Conservation (phyloP, 2,113 vertebrate species). For the Eurypyga helias region DNA sequence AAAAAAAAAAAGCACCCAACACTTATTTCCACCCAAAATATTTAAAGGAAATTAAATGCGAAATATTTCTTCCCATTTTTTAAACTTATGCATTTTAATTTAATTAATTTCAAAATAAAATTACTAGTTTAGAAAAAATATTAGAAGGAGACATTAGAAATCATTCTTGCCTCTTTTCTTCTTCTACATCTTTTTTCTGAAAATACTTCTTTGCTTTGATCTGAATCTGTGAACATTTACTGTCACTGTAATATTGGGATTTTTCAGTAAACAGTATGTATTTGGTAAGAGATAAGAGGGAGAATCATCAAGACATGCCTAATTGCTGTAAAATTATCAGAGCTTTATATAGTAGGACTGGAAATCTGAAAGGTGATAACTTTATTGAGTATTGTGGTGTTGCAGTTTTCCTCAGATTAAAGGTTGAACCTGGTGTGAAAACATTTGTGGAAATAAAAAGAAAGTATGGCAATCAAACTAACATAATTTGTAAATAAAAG, state of each 20-base stretch:
- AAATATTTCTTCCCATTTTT: background rate
- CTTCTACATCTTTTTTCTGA: background rate
- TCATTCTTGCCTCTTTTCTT: background rate
- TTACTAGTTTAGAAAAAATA: background rate
- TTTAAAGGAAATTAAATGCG: background rate
- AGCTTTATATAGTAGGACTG: background rate
- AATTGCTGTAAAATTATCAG: background rate
- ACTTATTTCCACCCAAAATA: fast-evolving
- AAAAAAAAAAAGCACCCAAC: background rate
- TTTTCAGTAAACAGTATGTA: background rate
- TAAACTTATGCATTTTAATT: background rate
- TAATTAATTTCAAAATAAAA: background rate
- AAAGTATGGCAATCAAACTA: background rate
- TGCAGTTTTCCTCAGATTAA: background rate
- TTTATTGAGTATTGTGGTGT: background rate
- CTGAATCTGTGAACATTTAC: background rate
- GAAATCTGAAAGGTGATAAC: background rate
- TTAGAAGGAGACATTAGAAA: background rate
- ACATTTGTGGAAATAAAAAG: background rate
- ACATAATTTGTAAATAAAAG: background rate
- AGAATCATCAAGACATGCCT: background rate
- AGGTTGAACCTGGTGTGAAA: background rate
- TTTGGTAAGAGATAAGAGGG: background rate
- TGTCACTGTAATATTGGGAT: background rate
- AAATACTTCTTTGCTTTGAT: background rate